Conservation (phyloP, 2,113 vertebrate species). For the Anas platyrhynchos region DNA sequence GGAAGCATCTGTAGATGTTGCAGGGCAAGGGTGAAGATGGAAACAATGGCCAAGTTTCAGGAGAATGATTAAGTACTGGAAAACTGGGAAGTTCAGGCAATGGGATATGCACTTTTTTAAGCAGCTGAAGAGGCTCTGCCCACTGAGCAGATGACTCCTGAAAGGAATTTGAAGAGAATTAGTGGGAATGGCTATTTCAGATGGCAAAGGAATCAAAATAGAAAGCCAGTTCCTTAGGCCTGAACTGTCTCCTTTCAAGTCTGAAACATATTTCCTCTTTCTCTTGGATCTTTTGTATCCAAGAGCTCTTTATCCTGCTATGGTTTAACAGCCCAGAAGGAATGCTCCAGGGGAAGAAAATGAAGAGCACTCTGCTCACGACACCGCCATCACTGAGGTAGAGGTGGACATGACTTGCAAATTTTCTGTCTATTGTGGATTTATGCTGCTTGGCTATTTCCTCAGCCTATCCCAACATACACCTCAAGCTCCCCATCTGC, state of each 20-base stretch:
- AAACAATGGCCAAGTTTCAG: conserved; percentile 71
- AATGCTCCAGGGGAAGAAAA: not conserved
- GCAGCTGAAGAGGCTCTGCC: conserved; percentile 20
- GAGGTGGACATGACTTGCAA: not conserved
- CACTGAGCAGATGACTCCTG: conserved; percentile 12
- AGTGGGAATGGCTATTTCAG: conserved; percentile 61
- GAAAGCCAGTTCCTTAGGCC: conserved; percentile 39
- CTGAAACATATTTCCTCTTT: conserved; percentile 58
- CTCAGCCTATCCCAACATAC: not conserved
- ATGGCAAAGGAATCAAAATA: conserved; percentile 58
- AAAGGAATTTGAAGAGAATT: conserved; percentile 52
- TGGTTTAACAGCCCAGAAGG: not conserved
- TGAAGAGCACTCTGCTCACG: not conserved
- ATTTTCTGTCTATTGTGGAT: not conserved
- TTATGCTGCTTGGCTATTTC: not conserved
- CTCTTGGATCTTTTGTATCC: conserved; percentile 24
- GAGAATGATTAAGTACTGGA: conserved; percentile 67
- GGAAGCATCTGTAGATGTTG: conserved; percentile 78
- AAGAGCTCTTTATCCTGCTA: not conserved
- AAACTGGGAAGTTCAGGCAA: conserved; percentile 64
- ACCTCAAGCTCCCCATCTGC: not conserved
- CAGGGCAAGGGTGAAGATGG: conserved; percentile 66
- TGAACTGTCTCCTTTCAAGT: conserved; percentile 39
- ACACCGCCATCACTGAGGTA: not conserved
- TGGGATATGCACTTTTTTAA: conserved; percentile 49